Conservation (phyloP, 2,113 vertebrate species). For the Scopus umbretta region DNA sequence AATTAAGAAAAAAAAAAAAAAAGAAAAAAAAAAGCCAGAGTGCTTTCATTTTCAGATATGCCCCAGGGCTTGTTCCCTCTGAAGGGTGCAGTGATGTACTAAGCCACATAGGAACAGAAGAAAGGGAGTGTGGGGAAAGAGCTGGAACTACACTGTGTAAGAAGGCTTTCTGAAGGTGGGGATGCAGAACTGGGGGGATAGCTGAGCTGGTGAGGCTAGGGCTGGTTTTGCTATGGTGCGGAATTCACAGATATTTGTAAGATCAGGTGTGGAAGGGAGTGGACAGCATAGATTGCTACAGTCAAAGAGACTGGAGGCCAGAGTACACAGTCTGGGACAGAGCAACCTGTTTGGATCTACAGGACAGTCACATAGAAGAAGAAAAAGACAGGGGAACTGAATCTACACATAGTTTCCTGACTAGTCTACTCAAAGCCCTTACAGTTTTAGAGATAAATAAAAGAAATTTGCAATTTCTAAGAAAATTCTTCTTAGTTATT, state of each 20-base stretch:
- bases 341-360: neutral
- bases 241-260: neutral
- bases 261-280: neutral
- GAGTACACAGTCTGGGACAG: neutral
- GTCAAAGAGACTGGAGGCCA: neutral
- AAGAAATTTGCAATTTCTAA: neutral
- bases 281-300: neutral
- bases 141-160: neutral
- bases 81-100: neutral
- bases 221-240: neutral
- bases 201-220: neutral
- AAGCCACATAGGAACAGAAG: neutral
- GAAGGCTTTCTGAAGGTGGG: neutral
- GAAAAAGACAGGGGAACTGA: neutral
- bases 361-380: neutral
- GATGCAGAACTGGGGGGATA: neutral
- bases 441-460: neutral
- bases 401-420: neutral
- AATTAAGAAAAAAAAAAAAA: rapidly evolving
- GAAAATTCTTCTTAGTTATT: neutral
- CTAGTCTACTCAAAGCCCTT: neutral
- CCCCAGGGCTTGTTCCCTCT: neutral
- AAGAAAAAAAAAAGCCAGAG: neutral
- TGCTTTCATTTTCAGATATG: neutral
- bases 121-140: neutral